Conservation (phyloP, 2,888 invertebrate species). For the Spisula solida region DNA sequence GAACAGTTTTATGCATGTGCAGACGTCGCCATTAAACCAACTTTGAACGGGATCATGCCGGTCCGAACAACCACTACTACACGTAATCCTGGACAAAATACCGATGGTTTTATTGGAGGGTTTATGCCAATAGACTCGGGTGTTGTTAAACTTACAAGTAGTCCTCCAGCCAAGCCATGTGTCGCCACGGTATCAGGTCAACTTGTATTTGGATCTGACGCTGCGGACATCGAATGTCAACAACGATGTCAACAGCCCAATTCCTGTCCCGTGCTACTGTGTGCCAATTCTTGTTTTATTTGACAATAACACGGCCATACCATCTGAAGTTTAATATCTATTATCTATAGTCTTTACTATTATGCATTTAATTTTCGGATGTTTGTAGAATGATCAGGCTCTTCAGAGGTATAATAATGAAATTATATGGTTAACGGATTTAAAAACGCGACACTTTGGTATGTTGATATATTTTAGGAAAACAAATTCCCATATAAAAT, state of each 20-base stretch:
- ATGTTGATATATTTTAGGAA: too few species aligned
- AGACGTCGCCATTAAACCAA: slow-evolving; percentile 46
- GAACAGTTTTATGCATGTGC: slow-evolving; percentile 60
- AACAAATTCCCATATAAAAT: too few species aligned
- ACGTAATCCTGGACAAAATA: not conserved
- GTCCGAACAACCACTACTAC: not conserved
- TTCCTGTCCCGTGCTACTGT: not conserved
- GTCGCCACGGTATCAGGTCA: not conserved
- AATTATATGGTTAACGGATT: too few species aligned
- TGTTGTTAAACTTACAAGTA: not conserved
- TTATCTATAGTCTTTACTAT: not conserved
- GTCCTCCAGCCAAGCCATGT: not conserved
- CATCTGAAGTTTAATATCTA: not conserved
- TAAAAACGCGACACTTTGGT: too few species aligned
- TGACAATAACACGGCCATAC: not conserved
- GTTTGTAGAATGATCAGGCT: too few species aligned
- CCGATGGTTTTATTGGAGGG: not conserved
- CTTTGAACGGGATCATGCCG: not conserved
- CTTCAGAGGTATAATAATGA: too few species aligned
- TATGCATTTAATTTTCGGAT: too few species aligned
- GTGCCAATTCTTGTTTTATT: not conserved
- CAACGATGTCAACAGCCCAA: not conserved
- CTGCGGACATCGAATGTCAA: not conserved
- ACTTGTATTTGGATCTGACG: not conserved
- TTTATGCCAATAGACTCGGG: not conserved